These are phyloP conservation scores for Horisme vitalbata DNA, from an alignment of 2,888 invertebrate genomes.

Conservation along the genomic window DNA sequence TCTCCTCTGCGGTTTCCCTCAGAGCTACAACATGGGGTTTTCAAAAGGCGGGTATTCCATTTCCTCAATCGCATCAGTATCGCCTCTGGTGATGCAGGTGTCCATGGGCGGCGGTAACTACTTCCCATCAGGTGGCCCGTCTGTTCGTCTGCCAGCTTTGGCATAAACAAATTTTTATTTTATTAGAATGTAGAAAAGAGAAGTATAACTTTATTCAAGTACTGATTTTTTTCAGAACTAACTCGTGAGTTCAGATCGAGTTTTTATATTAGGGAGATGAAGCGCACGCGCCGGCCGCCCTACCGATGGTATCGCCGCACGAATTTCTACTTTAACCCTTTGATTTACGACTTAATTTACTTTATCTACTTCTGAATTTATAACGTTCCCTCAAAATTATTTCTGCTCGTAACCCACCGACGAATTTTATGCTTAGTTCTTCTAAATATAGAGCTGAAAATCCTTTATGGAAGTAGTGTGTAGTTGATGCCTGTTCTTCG, in stretches of 20 bases:
- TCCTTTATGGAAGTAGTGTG: background rate
- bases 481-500: conserved; percentile 11
- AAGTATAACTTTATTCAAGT: too few relatives aligned
- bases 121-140: too few relatives aligned
- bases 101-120: too few relatives aligned
- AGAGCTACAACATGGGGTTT: too few relatives aligned
- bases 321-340: conserved; percentile 40
- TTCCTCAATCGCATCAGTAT: too few relatives aligned
- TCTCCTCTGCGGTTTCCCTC: too few relatives aligned
- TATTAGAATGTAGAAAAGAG: too few relatives aligned
- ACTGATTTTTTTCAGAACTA: background rate
- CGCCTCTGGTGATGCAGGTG: too few relatives aligned
- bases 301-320: conserved; percentile 36
- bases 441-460: conserved; percentile 4
- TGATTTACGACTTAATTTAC: conserved; percentile 44
- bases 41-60: too few relatives aligned
- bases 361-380: conserved; percentile 30
- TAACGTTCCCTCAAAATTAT: conserved; percentile 30
- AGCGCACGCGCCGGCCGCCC: conserved; percentile 39
- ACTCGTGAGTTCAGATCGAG: conserved; percentile 10
- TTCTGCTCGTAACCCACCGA: conserved; percentile 8
- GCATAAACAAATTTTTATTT: too few relatives aligned
- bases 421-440: background rate
- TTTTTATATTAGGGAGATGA: conserved; percentile 21
- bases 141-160: too few relatives aligned